Conservation (phyloP, 2,888 invertebrate species). For the Barypeithes pellucidus region DNA sequence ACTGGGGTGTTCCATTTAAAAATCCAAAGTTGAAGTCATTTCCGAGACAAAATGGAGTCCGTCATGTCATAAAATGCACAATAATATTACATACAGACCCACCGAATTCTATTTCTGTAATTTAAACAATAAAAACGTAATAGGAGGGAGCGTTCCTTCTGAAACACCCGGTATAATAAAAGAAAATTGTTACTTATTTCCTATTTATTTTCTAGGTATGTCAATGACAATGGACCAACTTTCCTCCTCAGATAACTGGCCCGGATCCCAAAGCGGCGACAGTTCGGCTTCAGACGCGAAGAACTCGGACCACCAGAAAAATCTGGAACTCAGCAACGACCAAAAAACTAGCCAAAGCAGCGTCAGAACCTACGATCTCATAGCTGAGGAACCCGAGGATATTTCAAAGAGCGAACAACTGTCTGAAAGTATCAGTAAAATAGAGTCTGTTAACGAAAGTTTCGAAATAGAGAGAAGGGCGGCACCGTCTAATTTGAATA, state of each 20-base stretch:
- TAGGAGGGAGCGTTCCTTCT: too few relatives aligned
- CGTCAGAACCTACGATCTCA: slow-evolving; percentile 70
- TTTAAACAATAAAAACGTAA: too few relatives aligned
- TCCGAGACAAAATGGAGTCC: too few relatives aligned
- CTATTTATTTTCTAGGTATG: slow-evolving; percentile 65
- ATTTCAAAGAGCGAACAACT: slow-evolving; percentile 72
- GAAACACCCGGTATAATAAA: too few relatives aligned
- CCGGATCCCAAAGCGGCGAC: slow-evolving; percentile 75
- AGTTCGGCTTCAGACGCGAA: slow-evolving; percentile 75
- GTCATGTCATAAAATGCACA: too few relatives aligned
- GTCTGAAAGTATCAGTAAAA: slow-evolving; percentile 70
- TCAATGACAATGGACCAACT: slow-evolving; percentile 83
- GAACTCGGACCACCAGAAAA: slow-evolving; percentile 56
- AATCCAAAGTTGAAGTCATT: too few relatives aligned
- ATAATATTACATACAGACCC: too few relatives aligned
- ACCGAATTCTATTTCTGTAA: too few relatives aligned
- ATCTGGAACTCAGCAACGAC: slow-evolving; percentile 67
- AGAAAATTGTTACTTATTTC: too few relatives aligned
- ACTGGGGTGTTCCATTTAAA: too few relatives aligned
- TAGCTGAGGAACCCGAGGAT: slow-evolving; percentile 74
- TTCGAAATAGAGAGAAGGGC: slow-evolving; percentile 55
- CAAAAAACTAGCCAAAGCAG: slow-evolving; percentile 68
- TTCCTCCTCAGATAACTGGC: slow-evolving; percentile 84
- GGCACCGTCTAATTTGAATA: slow-evolving; percentile 66
- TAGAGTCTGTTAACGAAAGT: slow-evolving; percentile 65